These are phyloP conservation scores for Agonopterix heracliana DNA, from an alignment of 2,888 invertebrate genomes.

Conservation along the genomic window DNA sequence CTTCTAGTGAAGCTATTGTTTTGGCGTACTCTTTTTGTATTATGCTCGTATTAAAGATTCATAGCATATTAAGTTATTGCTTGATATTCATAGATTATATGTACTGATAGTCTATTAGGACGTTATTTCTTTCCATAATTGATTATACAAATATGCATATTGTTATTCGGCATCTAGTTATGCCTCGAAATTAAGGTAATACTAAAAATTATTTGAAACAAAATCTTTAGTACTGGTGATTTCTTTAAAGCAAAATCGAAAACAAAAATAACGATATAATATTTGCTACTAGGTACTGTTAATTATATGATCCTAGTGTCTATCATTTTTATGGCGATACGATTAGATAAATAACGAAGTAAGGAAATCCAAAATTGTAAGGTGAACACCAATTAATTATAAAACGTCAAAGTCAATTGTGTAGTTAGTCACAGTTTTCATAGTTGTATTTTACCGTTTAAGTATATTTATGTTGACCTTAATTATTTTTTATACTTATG, in stretches of 20 bases:
- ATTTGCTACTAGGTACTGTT: no score
- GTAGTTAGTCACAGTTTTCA: constrained; percentile 7
- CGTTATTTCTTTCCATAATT: constrained; percentile 2
- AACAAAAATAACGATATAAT: no score
- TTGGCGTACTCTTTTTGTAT: constrained; percentile 28
- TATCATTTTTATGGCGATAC: no score
- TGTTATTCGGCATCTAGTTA: neutral
- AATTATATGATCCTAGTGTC: no score
- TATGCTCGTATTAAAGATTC: constrained; percentile 21
- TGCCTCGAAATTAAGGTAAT: no score
- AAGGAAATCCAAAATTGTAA: constrained; percentile 29
- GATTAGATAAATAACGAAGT: no score
- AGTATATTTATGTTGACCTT: constrained; percentile 2
- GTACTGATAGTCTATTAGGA: constrained; percentile 6
- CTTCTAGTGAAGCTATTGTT: constrained; percentile 54
- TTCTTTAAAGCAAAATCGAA: no score
- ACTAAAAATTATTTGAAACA: no score
- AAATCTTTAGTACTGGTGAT: no score
- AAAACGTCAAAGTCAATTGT: constrained; percentile 7
- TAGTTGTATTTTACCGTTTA: constrained; percentile 1
- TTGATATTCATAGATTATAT: constrained; percentile 1
- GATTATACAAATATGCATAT: neutral
- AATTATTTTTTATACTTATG: constrained; percentile 1
- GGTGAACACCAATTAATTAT: constrained; percentile 49
- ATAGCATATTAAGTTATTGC: constrained; percentile 5